Evolutionary conservation across 2,888 invertebrate genomes (phyloP).

Genomic region (Cataglyphis albicans): DNA sequence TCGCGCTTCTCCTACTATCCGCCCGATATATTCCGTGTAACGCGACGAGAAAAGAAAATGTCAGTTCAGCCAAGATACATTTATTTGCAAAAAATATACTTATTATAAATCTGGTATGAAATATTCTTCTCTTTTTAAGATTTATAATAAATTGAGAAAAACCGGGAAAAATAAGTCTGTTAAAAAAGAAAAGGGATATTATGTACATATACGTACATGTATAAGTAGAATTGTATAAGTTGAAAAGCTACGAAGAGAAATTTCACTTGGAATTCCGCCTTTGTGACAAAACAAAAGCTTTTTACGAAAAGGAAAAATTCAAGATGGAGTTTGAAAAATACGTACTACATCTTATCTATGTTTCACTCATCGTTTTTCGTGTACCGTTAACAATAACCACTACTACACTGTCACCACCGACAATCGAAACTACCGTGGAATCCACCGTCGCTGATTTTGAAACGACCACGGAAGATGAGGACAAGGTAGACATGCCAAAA

Average conservation of each 20-base stretch:
- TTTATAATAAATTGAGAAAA: not conserved
- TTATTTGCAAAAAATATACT: constrained; percentile 18
- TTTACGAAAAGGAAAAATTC: not conserved
- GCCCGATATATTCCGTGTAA: not conserved
- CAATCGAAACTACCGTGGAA: constrained; percentile 2
- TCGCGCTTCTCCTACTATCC: not conserved
- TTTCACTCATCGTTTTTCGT: not conserved
- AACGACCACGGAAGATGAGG: constrained; percentile 45
- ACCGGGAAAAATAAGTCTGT: not conserved
- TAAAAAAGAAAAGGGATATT: not conserved
- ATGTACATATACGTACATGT: not conserved
- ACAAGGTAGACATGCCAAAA: constrained; percentile 61
- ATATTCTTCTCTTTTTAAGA: not conserved
- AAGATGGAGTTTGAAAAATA: constrained; percentile 29
- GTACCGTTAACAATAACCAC: not conserved
- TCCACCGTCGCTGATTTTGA: not conserved
- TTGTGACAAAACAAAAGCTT: constrained; percentile 3
- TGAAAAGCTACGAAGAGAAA: not conserved
- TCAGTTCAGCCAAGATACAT: not conserved
- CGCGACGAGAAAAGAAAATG: constrained; percentile 1
- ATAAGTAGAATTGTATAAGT: not conserved
- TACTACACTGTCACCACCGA: constrained; percentile 7
- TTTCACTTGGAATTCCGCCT: not conserved
- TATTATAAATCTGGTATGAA: not conserved
- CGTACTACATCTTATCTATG: not conserved